phyloP scores from a whole-genome alignment of 2,888 invertebrate species.

The Operophtera brumata region DNA sequence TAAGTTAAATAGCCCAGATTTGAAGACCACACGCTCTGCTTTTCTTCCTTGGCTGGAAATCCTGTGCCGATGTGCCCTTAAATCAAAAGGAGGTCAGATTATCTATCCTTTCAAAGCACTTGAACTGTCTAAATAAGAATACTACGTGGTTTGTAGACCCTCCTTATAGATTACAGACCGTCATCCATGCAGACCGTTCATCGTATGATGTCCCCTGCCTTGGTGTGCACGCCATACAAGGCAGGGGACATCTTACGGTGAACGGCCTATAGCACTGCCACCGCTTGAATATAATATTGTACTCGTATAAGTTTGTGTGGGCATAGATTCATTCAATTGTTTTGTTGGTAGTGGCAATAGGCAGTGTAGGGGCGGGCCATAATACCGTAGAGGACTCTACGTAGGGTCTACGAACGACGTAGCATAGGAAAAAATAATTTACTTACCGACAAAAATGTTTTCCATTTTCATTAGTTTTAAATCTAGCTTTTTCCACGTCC shows the following conservation, averaged over 20 bases:
- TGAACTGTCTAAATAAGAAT: not conserved
- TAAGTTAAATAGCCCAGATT: slow-evolving; percentile 93
- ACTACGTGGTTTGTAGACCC: slow-evolving; percentile 3
- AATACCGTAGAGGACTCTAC: not conserved
- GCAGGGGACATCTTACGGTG: too few species aligned
- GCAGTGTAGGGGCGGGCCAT: not conserved
- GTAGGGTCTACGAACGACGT: slow-evolving; percentile 1
- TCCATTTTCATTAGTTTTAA: slow-evolving; percentile 2
- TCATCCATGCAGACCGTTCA: too few species aligned
- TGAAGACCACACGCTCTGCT: slow-evolving; percentile 84
- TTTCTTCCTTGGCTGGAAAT: slow-evolving; percentile 40
- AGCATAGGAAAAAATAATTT: not conserved
- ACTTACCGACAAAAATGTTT: slow-evolving; percentile 27
- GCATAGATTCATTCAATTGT: too few species aligned
- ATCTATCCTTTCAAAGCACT: not conserved
- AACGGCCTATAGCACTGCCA: too few species aligned
- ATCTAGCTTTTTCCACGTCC: slow-evolving; percentile 22
- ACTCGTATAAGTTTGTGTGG: too few species aligned
- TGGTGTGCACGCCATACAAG: too few species aligned
- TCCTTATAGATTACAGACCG: too few species aligned
- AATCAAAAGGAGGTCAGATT: slow-evolving; percentile 12
- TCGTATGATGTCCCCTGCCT: too few species aligned
- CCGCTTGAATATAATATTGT: too few species aligned
- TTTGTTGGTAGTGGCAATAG: too few species aligned
- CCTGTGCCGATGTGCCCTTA: slow-evolving; percentile 42